These are phyloP conservation scores for Agrypnus murinus DNA, from an alignment of 2,888 invertebrate genomes.

Conservation along the genomic window DNA sequence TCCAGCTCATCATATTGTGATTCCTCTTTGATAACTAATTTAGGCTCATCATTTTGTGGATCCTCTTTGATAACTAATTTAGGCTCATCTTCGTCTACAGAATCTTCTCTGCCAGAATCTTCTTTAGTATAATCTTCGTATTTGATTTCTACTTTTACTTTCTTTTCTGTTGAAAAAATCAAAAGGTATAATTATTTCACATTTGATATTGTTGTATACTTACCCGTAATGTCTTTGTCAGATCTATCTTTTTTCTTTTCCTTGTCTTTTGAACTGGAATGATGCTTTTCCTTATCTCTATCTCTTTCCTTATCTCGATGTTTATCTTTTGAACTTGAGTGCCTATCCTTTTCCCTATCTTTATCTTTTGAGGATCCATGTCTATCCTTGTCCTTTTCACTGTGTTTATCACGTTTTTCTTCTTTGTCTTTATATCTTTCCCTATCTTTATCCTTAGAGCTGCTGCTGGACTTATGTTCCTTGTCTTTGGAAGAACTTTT, in stretches of 20 bases:
- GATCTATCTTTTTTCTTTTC: conserved; percentile 73
- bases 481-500: conserved; percentile 69
- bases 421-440: conserved; percentile 57
- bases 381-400: conserved; percentile 70
- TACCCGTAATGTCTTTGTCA: conserved; percentile 67
- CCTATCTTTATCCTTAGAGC: conserved; percentile 57
- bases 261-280: conserved; percentile 73
- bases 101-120: conserved; percentile 63
- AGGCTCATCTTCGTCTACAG: conserved; percentile 68
- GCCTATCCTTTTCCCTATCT: conserved; percentile 61
- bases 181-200: conserved; percentile 16
- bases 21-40: conserved; percentile 71
- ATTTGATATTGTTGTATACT: conserved; percentile 1
- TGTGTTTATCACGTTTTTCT: conserved; percentile 73
- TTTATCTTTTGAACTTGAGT: conserved; percentile 60
- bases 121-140: conserved; percentile 60
- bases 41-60: conserved; percentile 67
- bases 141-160: conserved; percentile 54
- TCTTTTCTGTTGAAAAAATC: conserved; percentile 34
- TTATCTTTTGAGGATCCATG: conserved; percentile 69
- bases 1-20: conserved; percentile 55
- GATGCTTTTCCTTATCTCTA: conserved; percentile 69
- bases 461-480: conserved; percentile 63
- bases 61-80: conserved; percentile 71
- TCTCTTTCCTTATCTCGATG: conserved; percentile 66